phyloP scores from a whole-genome alignment of 1,140 invertebrate species.

The Danaus plexippus region DNA sequence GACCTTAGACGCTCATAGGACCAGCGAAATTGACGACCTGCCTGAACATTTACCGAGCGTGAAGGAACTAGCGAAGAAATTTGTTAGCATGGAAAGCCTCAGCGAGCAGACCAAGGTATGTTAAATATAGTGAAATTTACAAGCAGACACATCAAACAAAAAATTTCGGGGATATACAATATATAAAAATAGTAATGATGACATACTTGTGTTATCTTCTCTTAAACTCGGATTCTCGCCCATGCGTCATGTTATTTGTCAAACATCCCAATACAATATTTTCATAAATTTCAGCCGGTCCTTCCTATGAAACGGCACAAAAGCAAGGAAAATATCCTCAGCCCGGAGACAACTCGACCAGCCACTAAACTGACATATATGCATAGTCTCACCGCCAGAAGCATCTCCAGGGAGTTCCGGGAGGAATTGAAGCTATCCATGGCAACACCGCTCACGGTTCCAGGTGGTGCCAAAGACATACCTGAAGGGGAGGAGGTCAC shows the following conservation, averaged over 20 bases:
- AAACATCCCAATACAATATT: background rate
- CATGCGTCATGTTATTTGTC: too few relatives aligned
- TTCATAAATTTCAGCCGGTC: constrained; percentile 33
- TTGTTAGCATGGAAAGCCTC: constrained; percentile 59
- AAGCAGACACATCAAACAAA: too few relatives aligned
- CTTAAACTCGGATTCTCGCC: too few relatives aligned
- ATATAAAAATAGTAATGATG: too few relatives aligned
- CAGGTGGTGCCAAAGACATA: constrained; percentile 61
- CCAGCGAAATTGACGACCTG: constrained; percentile 49
- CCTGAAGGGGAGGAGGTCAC: constrained; percentile 61
- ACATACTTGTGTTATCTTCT: too few relatives aligned
- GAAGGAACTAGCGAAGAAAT: constrained; percentile 66
- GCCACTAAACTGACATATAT: constrained; percentile 70
- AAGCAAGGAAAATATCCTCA: constrained; percentile 56
- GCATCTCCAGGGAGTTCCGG: constrained; percentile 81
- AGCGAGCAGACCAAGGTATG: constrained; percentile 55
- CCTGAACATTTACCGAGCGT: constrained; percentile 59
- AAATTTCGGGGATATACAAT: too few relatives aligned
- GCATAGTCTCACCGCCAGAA: constrained; percentile 87
- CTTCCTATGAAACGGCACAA: constrained; percentile 38
- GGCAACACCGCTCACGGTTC: constrained; percentile 56
- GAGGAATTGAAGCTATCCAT: constrained; percentile 75
- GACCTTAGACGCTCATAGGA: background rate
- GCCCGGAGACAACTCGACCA: constrained; percentile 31
- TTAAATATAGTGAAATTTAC: constrained; percentile 6